These are phyloP conservation scores for Aldabrachelys gigantea DNA, from an alignment of 2,113 vertebrate species.

Conservation along the genomic window DNA sequence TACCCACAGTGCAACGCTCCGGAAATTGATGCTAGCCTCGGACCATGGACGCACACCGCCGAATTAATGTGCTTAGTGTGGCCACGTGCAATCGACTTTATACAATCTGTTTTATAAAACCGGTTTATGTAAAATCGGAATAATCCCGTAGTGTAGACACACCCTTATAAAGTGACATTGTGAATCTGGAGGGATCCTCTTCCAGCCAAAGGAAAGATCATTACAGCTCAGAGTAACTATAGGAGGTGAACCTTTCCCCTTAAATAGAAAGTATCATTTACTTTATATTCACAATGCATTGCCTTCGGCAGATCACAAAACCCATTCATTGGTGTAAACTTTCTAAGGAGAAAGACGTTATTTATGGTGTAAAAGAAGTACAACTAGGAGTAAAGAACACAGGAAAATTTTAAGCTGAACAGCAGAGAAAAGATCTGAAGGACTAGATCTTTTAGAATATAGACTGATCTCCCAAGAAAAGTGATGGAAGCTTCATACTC, in stretches of 20 bases:
- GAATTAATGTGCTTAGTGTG: no score
- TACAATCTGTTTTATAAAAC: no score
- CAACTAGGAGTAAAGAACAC: neutral
- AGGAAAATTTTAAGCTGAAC: neutral
- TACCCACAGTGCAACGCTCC: no score
- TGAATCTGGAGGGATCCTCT: neutral
- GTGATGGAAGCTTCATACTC: neutral
- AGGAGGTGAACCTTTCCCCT: neutral
- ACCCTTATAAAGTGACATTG: neutral
- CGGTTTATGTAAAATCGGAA: no score
- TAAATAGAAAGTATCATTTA: neutral
- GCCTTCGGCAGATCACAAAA: neutral
- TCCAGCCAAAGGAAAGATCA: neutral
- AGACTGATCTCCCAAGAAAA: neutral
- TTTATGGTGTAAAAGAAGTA: neutral
- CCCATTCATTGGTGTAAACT: neutral
- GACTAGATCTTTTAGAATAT: neutral
- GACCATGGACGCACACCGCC: no score
- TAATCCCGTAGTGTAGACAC: no score
- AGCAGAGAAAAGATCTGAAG: neutral
- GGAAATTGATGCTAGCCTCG: no score
- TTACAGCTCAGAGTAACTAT: neutral
- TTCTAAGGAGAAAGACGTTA: neutral
- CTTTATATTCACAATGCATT: neutral
- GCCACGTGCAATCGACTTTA: no score